Evolutionary conservation across 2,888 invertebrate genomes (phyloP).

Genomic region (Agrochola lota): DNA sequence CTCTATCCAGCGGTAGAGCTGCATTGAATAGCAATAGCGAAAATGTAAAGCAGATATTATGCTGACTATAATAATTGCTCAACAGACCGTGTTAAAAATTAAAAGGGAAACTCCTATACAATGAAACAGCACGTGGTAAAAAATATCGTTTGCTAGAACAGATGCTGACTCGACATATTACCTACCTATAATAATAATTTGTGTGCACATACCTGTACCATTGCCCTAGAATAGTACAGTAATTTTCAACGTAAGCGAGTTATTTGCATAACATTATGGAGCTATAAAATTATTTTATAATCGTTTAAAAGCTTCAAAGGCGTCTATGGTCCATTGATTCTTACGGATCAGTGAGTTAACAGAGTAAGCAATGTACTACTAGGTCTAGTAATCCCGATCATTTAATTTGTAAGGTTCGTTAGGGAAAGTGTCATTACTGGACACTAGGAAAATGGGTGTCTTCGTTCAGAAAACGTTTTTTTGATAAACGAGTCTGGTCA

Average conservation of each 20-base stretch:
- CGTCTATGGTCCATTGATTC: conserved; percentile 1
- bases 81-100: not conserved
- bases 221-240: conserved; percentile 29
- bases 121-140: not conserved
- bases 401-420: not conserved
- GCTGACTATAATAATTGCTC: not conserved
- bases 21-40: not conserved
- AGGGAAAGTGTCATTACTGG: not conserved
- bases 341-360: not conserved
- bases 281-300: conserved; percentile 34
- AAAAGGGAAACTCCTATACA: not conserved
- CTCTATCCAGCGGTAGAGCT: not conserved
- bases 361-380: not conserved
- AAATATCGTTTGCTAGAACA: not conserved
- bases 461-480: no score
- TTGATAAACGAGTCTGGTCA: no score
- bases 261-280: conserved; percentile 48
- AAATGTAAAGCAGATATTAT: no score
- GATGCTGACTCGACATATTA: not conserved
- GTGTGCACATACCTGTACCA: conserved; percentile 4
- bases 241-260: conserved; percentile 30
- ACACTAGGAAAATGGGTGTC: no score
- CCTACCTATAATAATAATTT: conserved; percentile 1
- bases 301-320: conserved; percentile 25
- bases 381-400: not conserved